A percentile compares a stretch with the other conserved stretches of the same genome.
These are phyloP conservation scores for Smutsia gigantea DNA, from an alignment of 2,797 vertebrate genomes.

Conservation along the genomic window DNA sequence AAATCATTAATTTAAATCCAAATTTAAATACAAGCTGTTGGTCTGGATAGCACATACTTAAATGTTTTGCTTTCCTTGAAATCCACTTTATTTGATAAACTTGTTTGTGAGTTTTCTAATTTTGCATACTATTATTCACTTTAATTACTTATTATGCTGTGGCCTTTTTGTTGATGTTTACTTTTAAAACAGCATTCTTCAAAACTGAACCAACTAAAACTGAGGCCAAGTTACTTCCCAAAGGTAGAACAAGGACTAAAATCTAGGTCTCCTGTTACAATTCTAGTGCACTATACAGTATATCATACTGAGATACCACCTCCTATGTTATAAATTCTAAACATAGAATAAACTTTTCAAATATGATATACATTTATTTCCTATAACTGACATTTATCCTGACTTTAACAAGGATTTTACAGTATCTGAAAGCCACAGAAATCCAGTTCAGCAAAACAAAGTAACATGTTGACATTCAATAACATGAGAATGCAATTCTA, in stretches of 20 bases:
- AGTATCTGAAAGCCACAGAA: background rate
- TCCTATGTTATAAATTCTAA: constrained; percentile 44
- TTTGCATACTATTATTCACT: constrained; percentile 29
- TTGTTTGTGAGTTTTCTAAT: constrained; percentile 1
- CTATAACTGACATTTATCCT: constrained; percentile 17
- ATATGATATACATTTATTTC: background rate
- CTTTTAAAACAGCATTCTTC: constrained; percentile 9
- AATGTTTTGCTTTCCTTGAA: constrained; percentile 47
- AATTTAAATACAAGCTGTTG: background rate
- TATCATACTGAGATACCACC: background rate
- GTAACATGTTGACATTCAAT: background rate
- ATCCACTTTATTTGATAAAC: background rate
- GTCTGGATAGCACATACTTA: background rate
- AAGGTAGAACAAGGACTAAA: constrained; percentile 3
- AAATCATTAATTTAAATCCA: background rate
- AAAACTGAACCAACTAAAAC: constrained; percentile 33
- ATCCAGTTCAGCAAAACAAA: constrained; percentile 38
- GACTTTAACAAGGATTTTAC: constrained; percentile 29
- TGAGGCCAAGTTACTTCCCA: background rate
- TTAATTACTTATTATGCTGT: background rate
- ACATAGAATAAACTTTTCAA: constrained; percentile 43
- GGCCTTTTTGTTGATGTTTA: background rate
- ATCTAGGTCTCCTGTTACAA: constrained; percentile 3
- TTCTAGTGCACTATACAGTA: background rate
- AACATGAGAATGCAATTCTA: background rate